Base-by-base conservation (phyloP, 2,888 invertebrate genomes). In the Schrankia costaestrigalis region DNA sequence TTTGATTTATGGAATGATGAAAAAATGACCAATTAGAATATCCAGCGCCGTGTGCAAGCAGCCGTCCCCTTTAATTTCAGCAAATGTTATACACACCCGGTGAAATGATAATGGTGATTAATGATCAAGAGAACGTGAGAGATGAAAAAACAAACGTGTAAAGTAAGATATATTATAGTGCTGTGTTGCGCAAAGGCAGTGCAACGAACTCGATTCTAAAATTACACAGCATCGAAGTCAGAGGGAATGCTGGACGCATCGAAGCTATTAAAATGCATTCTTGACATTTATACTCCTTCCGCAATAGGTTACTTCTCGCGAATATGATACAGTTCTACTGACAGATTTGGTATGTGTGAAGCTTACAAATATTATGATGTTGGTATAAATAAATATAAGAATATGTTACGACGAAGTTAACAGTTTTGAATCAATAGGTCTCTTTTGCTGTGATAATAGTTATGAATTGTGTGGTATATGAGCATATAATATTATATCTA, bases 141-240 rank as follows among this genome's bases (percentile, higher is more conserved):
- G 41, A 46, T 41, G 35, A 41, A 52, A 52, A 46, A 46, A 51
- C 32, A 46, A 53, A 43, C 35, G 46, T 50, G 63, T 46, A 63
- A 55, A 58, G 62, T 58, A 59, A 60, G 57, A 50, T 46, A 61
- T 56, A 55, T 47, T 50, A 46, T 46, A 59, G 61, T 47, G 56
- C 41, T 32, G 27, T 28, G 68, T 79, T 77, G 67, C 77, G 76
- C 61, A 76, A 79, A 63, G 38, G 40, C 58, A 59, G 85, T 77
- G 78, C 85, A 81, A 71, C 67, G 84, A 84, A 76, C 85, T 63
- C 71, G 52, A 32, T 10, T 60, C 76, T 78, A 84, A 72, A 78
- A 73, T 76, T 80, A 79, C 35, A 61, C 63, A 35, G 65, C 65
- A 71, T 63, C 70, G 61, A 52, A 63, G 62, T 64, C 66, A 54